Percentiles rank a stretch among this genome's conserved stretches.
Conservation (phyloP, 2,888 invertebrate genomes). For the Philopedon plagiatum region DNA sequence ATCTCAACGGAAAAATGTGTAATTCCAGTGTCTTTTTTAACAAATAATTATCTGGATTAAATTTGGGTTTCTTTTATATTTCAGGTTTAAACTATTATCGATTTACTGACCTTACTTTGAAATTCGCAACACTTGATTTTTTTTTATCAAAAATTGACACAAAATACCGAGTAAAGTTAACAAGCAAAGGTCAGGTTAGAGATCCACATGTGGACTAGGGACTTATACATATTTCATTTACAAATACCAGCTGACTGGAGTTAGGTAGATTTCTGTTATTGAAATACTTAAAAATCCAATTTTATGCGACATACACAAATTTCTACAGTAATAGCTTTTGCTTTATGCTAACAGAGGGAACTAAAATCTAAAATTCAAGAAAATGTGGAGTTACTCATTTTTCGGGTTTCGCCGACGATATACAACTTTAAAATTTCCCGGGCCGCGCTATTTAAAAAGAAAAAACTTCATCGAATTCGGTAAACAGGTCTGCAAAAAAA, state of each 20-base stretch:
- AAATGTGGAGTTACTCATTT: no score
- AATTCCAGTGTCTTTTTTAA: constrained; percentile 4
- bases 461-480: no score
- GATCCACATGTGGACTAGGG: background rate
- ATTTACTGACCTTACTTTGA: background rate
- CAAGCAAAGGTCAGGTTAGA: background rate
- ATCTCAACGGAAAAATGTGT: constrained; percentile 8
- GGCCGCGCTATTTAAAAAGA: no score
- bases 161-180: background rate
- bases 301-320: no score
- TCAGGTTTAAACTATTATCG: background rate
- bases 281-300: no score
- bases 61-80: background rate
- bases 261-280: no score
- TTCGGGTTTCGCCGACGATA: no score
- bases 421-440: no score
- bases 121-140: background rate
- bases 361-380: no score
- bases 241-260: background rate
- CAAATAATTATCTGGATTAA: background rate
- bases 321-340: no score
- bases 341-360: no score
- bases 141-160: background rate
- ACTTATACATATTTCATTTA: background rate
- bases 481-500: no score